Percentiles rank a stretch among this genome's conserved stretches.
phyloP scores from a whole-genome alignment of 2,888 invertebrate species.

The Meganola albula region DNA sequence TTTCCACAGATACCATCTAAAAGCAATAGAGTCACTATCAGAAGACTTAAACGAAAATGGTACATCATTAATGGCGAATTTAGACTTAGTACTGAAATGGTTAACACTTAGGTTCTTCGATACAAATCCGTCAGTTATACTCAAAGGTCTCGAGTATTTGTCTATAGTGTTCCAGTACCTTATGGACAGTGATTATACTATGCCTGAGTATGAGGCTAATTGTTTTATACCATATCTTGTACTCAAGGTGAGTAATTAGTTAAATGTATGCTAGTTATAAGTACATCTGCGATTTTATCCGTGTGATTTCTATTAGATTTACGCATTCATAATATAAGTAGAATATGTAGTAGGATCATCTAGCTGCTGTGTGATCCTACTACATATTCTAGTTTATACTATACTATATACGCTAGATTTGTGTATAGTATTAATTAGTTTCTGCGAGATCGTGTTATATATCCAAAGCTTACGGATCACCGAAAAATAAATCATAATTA shows the following conservation, averaged over 20 bases:
- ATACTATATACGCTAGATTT: too few relatives aligned
- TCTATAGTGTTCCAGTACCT: conserved; percentile 88
- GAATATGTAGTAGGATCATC: too few relatives aligned
- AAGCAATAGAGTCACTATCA: conserved; percentile 93
- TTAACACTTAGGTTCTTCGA: conserved; percentile 97
- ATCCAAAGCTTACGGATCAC: too few relatives aligned
- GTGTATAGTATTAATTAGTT: too few relatives aligned
- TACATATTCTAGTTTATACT: too few relatives aligned
- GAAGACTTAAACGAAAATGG: conserved; percentile 89
- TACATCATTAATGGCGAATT: conserved; percentile 89
- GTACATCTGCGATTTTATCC: too few relatives aligned
- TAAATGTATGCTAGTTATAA: too few relatives aligned
- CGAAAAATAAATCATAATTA: too few relatives aligned
- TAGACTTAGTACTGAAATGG: conserved; percentile 98
- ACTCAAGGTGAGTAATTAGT: conserved; percentile 87
- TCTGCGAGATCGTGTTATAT: too few relatives aligned
- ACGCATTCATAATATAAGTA: too few relatives aligned
- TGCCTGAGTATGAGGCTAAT: conserved; percentile 93
- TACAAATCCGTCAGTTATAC: conserved; percentile 97
- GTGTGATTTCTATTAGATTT: too few relatives aligned
- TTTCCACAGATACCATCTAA: conserved; percentile 88
- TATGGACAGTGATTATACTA: conserved; percentile 87
- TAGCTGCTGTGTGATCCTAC: too few relatives aligned
- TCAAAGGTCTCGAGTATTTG: conserved; percentile 96
- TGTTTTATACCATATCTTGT: conserved; percentile 97